A percentile compares a stretch with the other conserved stretches of the same genome.
phyloP scores from a whole-genome alignment of 2,113 vertebrate genomes.

The Rostratula benghalensis region DNA sequence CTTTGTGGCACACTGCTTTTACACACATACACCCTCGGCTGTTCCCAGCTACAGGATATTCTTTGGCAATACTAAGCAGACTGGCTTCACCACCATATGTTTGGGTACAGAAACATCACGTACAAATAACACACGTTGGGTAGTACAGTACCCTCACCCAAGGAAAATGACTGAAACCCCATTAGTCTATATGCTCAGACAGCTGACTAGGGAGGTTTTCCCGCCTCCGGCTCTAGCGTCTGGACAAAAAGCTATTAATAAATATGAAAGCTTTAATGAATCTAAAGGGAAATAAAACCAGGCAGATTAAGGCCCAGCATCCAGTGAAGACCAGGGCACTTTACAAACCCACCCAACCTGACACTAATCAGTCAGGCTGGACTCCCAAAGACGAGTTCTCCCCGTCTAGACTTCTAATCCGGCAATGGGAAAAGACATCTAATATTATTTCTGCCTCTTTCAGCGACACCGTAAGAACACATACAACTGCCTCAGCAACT shows the following conservation, averaged over 20 bases:
- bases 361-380: slow-evolving; percentile 51
- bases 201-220: slow-evolving; percentile 29
- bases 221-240: not conserved
- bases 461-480: slow-evolving; percentile 23
- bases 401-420: slow-evolving; percentile 68
- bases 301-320: slow-evolving; percentile 42
- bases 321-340: not conserved
- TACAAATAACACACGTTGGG: not conserved
- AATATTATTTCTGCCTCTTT: slow-evolving; percentile 43
- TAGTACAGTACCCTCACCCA: not conserved
- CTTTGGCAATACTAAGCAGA: not conserved
- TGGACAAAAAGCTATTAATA: slow-evolving; percentile 65
- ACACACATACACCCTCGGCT: not conserved
- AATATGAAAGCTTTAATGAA: slow-evolving; percentile 56
- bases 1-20: not conserved
- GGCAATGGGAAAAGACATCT: slow-evolving; percentile 36
- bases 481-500: slow-evolving; percentile 11
- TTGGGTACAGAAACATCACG: not conserved
- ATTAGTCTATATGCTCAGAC: slow-evolving; percentile 52
- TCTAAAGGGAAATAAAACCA: slow-evolving; percentile 39
- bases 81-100: not conserved
- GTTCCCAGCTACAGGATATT: not conserved
- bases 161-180: slow-evolving; percentile 30
- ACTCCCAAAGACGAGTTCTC: slow-evolving; percentile 18
- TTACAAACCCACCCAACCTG: not conserved